Percentiles rank a stretch among this genome's conserved stretches.
phyloP scores from a whole-genome alignment of 2,888 invertebrate genomes.

The Aporophyla lueneburgensis region DNA sequence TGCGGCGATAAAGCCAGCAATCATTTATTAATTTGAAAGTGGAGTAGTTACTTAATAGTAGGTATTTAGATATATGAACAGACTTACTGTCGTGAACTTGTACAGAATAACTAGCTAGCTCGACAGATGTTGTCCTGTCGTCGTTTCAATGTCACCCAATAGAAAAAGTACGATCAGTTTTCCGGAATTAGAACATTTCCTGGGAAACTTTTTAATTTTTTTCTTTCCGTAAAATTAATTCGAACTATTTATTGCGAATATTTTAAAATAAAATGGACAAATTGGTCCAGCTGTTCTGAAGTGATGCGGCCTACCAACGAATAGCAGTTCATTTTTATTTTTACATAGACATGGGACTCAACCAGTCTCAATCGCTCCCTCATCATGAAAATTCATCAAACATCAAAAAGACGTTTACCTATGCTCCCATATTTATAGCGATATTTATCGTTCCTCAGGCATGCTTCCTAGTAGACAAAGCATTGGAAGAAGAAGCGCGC shows the following conservation, averaged over 20 bases:
- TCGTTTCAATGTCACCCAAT: too few species aligned
- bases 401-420: not conserved
- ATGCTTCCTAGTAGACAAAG: conserved; percentile 75
- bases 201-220: too few species aligned
- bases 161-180: too few species aligned
- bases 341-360: not conserved
- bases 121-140: too few species aligned
- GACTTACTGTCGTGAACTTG: not conserved
- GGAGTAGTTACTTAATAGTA: not conserved
- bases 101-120: not conserved
- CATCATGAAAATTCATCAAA: not conserved
- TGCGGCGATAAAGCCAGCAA: not conserved
- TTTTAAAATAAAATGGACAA: not conserved
- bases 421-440: not conserved
- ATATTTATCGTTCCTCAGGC: conserved; percentile 68
- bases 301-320: not conserved
- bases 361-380: not conserved
- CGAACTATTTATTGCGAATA: not conserved
- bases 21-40: not conserved
- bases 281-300: not conserved
- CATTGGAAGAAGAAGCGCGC: conserved; percentile 79
- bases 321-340: not conserved
- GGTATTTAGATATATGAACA: not conserved
- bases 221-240: not conserved
- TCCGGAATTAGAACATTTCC: too few species aligned